These are phyloP conservation scores for Drosophila kuntzei DNA, from an alignment of 2,888 invertebrate genomes.

Conservation along the genomic window DNA sequence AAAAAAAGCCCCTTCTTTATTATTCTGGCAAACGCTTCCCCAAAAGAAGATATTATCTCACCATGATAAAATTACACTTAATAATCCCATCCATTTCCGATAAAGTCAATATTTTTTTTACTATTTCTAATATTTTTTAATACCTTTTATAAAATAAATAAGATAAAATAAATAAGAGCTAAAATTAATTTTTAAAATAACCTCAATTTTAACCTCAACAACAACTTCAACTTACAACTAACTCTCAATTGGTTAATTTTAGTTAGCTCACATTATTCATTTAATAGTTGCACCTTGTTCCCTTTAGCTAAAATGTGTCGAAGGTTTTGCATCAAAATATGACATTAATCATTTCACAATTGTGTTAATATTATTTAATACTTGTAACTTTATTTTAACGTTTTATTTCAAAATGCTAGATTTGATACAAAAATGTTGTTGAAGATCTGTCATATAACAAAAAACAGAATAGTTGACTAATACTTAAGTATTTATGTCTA, in stretches of 20 bases:
- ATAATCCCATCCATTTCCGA: background rate
- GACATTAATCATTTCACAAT: background rate
- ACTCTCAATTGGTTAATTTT: too few relatives aligned
- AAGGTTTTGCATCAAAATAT: background rate
- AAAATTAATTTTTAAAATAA: too few relatives aligned
- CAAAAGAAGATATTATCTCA: background rate
- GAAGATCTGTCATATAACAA: background rate
- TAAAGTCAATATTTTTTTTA: background rate
- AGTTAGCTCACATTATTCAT: background rate
- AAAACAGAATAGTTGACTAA: background rate
- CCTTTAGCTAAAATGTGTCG: conserved; percentile 1
- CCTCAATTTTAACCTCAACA: too few relatives aligned
- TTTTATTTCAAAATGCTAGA: background rate
- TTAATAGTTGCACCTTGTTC: background rate
- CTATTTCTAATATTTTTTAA: too few relatives aligned
- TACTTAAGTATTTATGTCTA: background rate
- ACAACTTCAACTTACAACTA: too few relatives aligned
- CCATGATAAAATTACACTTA: background rate
- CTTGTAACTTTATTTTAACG: background rate
- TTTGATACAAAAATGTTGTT: background rate
- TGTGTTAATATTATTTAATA: background rate
- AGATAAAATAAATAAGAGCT: too few relatives aligned
- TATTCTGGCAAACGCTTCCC: background rate
- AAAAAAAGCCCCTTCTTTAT: background rate
- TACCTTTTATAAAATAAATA: too few relatives aligned